These are phyloP conservation scores for Theonella swinhoei DNA, from an alignment of 37 sponge, comb jelly and placozoan species.

Conservation along the genomic window DNA sequence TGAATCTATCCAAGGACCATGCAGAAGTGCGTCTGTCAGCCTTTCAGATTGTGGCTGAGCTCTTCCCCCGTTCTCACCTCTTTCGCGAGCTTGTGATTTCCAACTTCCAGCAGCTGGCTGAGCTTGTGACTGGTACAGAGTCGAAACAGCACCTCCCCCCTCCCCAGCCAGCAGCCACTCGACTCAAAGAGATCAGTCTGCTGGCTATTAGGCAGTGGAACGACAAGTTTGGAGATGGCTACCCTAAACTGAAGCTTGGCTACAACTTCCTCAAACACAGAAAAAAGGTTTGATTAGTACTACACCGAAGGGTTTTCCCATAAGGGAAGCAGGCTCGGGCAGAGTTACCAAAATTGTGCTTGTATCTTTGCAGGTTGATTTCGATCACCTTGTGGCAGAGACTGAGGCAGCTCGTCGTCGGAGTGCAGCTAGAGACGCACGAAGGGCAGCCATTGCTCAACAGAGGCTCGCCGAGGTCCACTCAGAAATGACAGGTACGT, in stretches of 20 bases:
- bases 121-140: conserved; percentile 60
- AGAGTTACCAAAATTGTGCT: background rate
- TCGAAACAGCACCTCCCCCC: conserved; percentile 69
- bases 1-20: conserved; percentile 62
- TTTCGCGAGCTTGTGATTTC: conserved; percentile 71
- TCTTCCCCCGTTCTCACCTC: conserved; percentile 73
- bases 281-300: conserved; percentile 73
- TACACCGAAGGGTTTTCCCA: too few species aligned
- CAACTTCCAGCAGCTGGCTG: conserved; percentile 40
- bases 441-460: conserved; percentile 37
- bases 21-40: conserved; percentile 81
- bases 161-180: conserved; percentile 57
- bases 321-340: too few species aligned
- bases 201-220: conserved; percentile 73
- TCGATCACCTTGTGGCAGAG: conserved; percentile 65
- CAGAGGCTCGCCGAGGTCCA: conserved; percentile 54
- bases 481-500: conserved; percentile 60
- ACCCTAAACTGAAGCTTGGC: conserved; percentile 79
- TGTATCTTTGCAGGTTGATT: conserved; percentile 83
- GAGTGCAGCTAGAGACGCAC: conserved; percentile 41
- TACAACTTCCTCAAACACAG: conserved; percentile 75
- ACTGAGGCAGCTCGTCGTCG: conserved; percentile 46
- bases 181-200: conserved; percentile 69
- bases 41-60: conserved; percentile 57
- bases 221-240: conserved; percentile 75